Conservation (phyloP, 2,113 vertebrate species). For the Gyps fulvus region DNA sequence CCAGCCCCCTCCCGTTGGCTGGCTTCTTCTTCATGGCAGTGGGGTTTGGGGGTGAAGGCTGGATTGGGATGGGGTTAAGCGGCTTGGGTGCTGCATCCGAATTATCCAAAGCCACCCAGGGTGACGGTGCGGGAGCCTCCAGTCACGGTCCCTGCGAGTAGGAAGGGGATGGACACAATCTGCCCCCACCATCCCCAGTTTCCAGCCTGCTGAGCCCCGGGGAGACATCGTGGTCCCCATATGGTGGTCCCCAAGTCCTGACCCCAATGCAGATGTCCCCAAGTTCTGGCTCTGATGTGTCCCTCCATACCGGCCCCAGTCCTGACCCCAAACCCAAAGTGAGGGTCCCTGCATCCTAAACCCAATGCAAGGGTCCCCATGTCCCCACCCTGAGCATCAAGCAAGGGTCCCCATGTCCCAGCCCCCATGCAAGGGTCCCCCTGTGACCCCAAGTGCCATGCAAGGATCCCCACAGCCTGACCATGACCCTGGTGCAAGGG, state of each 20-base stretch:
- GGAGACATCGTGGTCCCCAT: background rate
- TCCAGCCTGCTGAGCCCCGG: background rate
- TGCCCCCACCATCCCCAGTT: background rate
- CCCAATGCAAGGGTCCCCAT: background rate
- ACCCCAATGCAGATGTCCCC: background rate
- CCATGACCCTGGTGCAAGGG: too few relatives aligned
- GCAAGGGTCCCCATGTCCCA: accelerated
- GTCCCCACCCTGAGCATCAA: too few relatives aligned
- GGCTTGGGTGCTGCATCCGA: background rate
- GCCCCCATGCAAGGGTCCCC: background rate
- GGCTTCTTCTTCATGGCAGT: constrained; percentile 68
- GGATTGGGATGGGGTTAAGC: background rate
- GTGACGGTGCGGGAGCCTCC: background rate
- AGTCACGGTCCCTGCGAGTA: background rate
- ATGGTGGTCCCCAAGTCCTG: accelerated
- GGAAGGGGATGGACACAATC: background rate
- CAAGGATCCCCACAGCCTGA: background rate
- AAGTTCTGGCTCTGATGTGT: accelerated
- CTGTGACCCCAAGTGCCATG: background rate
- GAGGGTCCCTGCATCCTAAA: background rate
- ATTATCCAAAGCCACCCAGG: background rate
- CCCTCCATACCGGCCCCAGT: background rate
- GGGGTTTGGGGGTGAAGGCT: accelerated
- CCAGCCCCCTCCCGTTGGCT: background rate
- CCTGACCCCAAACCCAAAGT: background rate